These are phyloP conservation scores for Danaus plexippus DNA, from an alignment of 1,140 invertebrate genomes.

Conservation along the genomic window DNA sequence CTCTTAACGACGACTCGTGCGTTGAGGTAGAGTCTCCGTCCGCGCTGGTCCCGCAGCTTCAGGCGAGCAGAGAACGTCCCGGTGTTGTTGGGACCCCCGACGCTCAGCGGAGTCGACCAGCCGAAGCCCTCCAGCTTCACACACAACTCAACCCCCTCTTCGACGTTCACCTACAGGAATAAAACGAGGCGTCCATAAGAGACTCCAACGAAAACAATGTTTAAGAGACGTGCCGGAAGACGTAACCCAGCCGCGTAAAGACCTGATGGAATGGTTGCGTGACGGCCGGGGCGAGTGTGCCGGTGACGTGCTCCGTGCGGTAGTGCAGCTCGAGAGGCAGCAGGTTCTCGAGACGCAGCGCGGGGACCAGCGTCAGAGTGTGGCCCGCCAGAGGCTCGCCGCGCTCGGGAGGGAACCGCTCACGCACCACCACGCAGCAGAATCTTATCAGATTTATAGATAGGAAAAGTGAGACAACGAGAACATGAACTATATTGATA, in stretches of 20 bases:
- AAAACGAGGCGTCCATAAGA: no score
- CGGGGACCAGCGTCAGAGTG: slow-evolving; percentile 86
- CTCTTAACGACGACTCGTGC: slow-evolving; percentile 72
- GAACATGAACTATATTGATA: no score
- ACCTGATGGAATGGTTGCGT: slow-evolving; percentile 57
- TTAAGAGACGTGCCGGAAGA: not conserved
- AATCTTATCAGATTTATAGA: slow-evolving; percentile 72
- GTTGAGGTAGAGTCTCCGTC: slow-evolving; percentile 82
- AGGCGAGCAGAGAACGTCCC: slow-evolving; percentile 64
- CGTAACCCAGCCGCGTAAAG: not conserved
- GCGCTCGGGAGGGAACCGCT: slow-evolving; percentile 83
- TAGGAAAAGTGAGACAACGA: not conserved
- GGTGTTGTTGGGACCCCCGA: slow-evolving; percentile 57
- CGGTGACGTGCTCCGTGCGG: slow-evolving; percentile 72
- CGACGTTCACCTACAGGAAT: slow-evolving; percentile 76
- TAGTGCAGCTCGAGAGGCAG: slow-evolving; percentile 82
- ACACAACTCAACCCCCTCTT: slow-evolving; percentile 74
- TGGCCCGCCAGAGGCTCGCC: slow-evolving; percentile 82
- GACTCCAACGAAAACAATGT: no score
- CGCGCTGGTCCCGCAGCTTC: slow-evolving; percentile 77
- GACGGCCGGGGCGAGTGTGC: slow-evolving; percentile 52
- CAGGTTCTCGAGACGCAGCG: slow-evolving; percentile 85
- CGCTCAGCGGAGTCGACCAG: slow-evolving; percentile 75
- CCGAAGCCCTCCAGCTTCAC: slow-evolving; percentile 89
- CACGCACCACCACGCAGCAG: slow-evolving; percentile 83